A percentile compares a stretch with the other conserved stretches of the same genome.
phyloP scores from a whole-genome alignment of 2,113 vertebrate species.

The Patagioenas fasciata region DNA sequence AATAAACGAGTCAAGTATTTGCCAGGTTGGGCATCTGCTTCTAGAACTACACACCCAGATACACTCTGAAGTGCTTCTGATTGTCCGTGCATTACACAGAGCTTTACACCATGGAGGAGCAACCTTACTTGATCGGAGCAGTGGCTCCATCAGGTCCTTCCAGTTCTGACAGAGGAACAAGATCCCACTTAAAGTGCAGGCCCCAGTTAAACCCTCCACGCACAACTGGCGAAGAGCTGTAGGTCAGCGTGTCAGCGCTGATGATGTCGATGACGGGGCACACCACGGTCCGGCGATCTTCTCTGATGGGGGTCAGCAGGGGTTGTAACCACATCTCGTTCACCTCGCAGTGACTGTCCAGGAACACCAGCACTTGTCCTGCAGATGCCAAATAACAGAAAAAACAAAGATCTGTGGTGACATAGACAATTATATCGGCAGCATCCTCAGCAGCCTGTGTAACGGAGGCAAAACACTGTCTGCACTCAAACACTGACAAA shows the following conservation, averaged over 20 bases:
- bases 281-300: constrained; percentile 83
- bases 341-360: constrained; percentile 98
- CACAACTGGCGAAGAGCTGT: constrained; percentile 92
- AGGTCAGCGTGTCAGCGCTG: constrained; percentile 91
- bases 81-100: neutral
- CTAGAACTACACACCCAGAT: neutral
- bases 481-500: neutral
- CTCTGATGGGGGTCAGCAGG: constrained; percentile 80
- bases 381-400: neutral
- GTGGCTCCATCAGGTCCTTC: constrained; percentile 79
- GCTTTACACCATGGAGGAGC: neutral
- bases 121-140: constrained; percentile 85
- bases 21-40: neutral
- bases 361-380: constrained; percentile 94
- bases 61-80: neutral
- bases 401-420: neutral
- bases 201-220: constrained; percentile 98
- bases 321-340: constrained; percentile 92
- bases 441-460: neutral
- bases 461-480: neutral
- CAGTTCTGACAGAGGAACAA: constrained; percentile 86
- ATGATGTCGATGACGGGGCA: constrained; percentile 98
- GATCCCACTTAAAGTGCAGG: constrained; percentile 99
- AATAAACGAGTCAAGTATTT: neutral
- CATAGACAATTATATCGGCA: fast-evolving